Base-by-base conservation (phyloP, 2,888 invertebrate genomes). In the Bellardia bayeri region DNA sequence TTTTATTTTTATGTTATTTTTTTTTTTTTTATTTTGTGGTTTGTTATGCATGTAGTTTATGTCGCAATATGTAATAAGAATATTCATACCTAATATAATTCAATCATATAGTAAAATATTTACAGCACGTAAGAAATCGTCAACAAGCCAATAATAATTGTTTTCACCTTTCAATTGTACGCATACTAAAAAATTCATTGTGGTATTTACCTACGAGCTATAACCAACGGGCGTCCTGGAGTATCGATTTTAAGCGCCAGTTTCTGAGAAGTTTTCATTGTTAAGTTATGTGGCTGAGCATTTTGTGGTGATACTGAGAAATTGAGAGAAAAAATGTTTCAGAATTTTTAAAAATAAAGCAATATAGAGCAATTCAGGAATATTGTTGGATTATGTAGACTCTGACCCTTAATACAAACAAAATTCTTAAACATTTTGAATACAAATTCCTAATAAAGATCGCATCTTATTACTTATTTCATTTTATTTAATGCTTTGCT, bases 71-170 rank as follows among this genome's bases (percentile, higher is more conserved):
- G 45, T 42, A 42, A 33, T 23, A 63, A 51, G 49, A 37, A 69
- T n/a, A 13, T 13, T 3, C 45, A 45, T 11, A 72, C 16, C 42
- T 11, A 63, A 61, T 69, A 63, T 33, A 85, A 68, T 80, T 51
- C 74, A 80, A 85, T 85, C 75, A 45, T 64, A 75, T 16, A 74
- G 40, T 58, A 56, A n/a, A 40, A 78, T 84, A 81, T 85, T 87
- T 82, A 85, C 79, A 87, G 75, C 78, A 82, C 78, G 74, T 85
- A 85, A 56, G 58, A 71, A 64, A 85, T 85, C 82, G 85, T 87
- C 85, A 87, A 87, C 87, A 85, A 82, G 82, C 85, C 71, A 33
- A 87, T 75, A 87, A 87, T 82, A 87, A 85, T 87, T 85, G 85
- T 87, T 85, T 87, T 82, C 87, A 87, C 85, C 87, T 85, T 79